Base-by-base conservation (phyloP, 2,797 vertebrate genomes). In the Clarias platycephalus region DNA sequence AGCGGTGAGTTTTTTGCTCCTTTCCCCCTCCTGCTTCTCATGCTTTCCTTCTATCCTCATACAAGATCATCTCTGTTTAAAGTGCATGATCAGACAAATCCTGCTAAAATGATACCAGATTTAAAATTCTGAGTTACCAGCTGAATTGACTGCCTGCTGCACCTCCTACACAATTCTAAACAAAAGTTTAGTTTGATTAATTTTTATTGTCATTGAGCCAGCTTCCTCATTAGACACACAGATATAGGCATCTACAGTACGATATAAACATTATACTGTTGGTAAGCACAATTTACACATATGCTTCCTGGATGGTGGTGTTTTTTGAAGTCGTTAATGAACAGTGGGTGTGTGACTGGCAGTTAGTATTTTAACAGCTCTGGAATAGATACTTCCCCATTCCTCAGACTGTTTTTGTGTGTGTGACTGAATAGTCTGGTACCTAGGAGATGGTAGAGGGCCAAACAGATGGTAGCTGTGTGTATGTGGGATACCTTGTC, bases 1-100 rank as follows among this genome's bases (percentile, higher is more conserved):
- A 98, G 97, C 15, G 97, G 96, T 96, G 91, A 94, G 94, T 93
- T 85, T 63, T 74, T 62, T 24, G 8, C 28, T 44, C 7, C 66
- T 24, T 62, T 26, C 13, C 28, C 44, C 7, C 66, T 31, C 31
- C 40, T 53, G 16, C n/a, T 66, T 64, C 40, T 49, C 5, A 37
- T 80, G 60, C 24, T 40, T 63, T 63, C 1, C 6, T 64, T 13
- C 77, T 79, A 18, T 44, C 8, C 13, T 7, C 0, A 15, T 62
- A 37, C 24, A 15, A 37, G 31, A 63, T 5, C 7, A 13, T 44
- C 24, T 75, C 24, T 79, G 10, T 24, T 10, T 78, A 60, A 2
- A 66, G 37, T 28, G 16, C 49, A 31, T 63, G 60, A 49, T 64
- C 77, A 26, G 24, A 49, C 40, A 80, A 44, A 80, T 64, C 37